Evolutionary conservation across 2,113 vertebrate species (phyloP).

Genomic region (Istiophorus platypterus): DNA sequence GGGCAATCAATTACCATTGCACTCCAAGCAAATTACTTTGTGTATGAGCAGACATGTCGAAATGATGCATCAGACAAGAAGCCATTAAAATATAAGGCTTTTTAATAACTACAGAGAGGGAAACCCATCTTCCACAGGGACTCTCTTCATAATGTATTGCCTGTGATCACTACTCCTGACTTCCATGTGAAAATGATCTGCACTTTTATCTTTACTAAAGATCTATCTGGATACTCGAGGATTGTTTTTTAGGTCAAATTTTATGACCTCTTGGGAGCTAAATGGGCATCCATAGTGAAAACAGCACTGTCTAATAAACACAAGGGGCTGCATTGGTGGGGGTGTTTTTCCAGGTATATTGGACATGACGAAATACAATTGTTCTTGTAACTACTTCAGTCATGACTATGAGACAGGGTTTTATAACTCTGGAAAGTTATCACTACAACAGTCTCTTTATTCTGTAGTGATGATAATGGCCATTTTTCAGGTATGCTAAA

Average conservation of each 20-base stretch:
- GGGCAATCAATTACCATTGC: slow-evolving; percentile 67
- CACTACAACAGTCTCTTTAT: not conserved
- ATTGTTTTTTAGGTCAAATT: not conserved
- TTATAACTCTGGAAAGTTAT: not conserved
- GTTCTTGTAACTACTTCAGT: not conserved
- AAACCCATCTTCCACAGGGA: not conserved
- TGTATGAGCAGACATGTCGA: slow-evolving; percentile 61
- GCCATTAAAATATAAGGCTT: slow-evolving; percentile 64
- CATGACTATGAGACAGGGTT: not conserved
- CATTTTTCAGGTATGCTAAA: too few species aligned
- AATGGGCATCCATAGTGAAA: not conserved
- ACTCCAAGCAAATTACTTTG: slow-evolving; percentile 62
- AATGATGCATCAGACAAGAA: slow-evolving; percentile 64
- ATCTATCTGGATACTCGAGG: not conserved
- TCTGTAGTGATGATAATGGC: too few species aligned
- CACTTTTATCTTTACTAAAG: not conserved
- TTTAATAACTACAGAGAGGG: slow-evolving; percentile 60
- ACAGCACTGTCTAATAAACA: not conserved
- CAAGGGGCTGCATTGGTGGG: not conserved
- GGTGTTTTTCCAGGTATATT: not conserved
- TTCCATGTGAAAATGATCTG: not conserved
- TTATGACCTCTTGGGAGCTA: not conserved
- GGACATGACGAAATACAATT: not conserved
- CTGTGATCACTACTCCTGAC: slow-evolving; percentile 12
- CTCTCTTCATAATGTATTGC: not conserved